These are phyloP conservation scores for Dryococelus australis DNA, from an alignment of 2,888 invertebrate genomes.

Conservation along the genomic window DNA sequence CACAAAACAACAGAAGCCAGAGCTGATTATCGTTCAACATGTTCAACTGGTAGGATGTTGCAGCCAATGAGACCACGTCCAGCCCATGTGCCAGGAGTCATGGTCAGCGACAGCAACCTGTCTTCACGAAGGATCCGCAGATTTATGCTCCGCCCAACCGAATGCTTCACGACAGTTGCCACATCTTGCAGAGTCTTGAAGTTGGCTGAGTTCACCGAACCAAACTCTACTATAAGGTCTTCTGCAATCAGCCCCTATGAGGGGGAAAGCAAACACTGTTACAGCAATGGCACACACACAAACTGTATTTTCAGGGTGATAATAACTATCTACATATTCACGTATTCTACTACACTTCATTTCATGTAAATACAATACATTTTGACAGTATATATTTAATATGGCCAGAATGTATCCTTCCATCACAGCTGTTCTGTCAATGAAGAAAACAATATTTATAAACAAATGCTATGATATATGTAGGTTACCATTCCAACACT, in stretches of 20 bases:
- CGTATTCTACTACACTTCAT: too few species aligned
- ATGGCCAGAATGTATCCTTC: too few species aligned
- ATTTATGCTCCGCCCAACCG: conserved; percentile 51
- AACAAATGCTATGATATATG: too few species aligned
- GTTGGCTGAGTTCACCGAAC: conserved; percentile 75
- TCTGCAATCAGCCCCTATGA: conserved; percentile 73
- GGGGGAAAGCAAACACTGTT: conserved; percentile 43
- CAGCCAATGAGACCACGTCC: conserved; percentile 83
- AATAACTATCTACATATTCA: too few species aligned
- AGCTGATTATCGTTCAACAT: conserved; percentile 55
- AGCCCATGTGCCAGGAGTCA: conserved; percentile 78
- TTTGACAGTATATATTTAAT: too few species aligned
- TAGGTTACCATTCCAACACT: too few species aligned
- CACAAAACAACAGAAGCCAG: too few species aligned
- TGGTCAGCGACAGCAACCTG: conserved; percentile 62
- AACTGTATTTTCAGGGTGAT: too few species aligned
- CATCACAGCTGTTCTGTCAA: too few species aligned
- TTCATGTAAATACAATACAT: too few species aligned
- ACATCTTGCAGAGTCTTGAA: conserved; percentile 74
- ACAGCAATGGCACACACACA: neutral
- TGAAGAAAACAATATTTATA: too few species aligned
- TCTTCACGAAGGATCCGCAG: conserved; percentile 59
- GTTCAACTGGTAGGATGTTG: conserved; percentile 65
- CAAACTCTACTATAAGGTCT: conserved; percentile 79
- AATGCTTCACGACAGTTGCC: conserved; percentile 68